These are phyloP conservation scores for Chelonoidis abingdonii DNA, from an alignment of 2,113 vertebrate species.

Conservation along the genomic window DNA sequence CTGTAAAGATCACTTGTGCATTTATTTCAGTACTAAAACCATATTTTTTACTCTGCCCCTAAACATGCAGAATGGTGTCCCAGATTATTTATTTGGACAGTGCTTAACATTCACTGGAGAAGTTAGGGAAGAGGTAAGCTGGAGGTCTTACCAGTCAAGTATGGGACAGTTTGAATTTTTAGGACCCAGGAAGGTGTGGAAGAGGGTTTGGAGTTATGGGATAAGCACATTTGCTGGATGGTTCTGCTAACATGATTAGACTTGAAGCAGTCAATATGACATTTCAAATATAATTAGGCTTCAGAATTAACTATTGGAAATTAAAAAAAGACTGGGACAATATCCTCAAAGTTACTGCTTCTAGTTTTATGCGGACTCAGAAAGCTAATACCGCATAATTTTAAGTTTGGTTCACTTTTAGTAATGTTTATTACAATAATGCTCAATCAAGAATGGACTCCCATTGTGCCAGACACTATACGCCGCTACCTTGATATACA, in stretches of 20 bases:
- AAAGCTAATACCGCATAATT: neutral
- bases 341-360: neutral
- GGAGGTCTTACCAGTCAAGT: neutral
- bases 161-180: neutral
- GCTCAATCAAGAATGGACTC: neutral
- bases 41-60: neutral
- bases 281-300: neutral
- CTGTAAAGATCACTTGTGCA: neutral
- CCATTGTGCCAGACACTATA: neutral
- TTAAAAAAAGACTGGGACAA: neutral
- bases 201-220: neutral
- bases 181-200: neutral
- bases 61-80: neutral
- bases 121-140: neutral
- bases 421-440: neutral
- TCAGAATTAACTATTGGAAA: neutral
- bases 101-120: neutral
- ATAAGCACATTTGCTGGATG: neutral
- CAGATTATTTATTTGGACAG: neutral
- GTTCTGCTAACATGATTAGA: neutral
- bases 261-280: neutral
- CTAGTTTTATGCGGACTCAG: neutral
- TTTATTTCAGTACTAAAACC: neutral
- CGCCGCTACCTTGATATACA: no score
- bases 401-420: neutral